These are phyloP conservation scores for Cephus cinctus DNA, from an alignment of 1,140 invertebrate genomes.

Conservation along the genomic window DNA sequence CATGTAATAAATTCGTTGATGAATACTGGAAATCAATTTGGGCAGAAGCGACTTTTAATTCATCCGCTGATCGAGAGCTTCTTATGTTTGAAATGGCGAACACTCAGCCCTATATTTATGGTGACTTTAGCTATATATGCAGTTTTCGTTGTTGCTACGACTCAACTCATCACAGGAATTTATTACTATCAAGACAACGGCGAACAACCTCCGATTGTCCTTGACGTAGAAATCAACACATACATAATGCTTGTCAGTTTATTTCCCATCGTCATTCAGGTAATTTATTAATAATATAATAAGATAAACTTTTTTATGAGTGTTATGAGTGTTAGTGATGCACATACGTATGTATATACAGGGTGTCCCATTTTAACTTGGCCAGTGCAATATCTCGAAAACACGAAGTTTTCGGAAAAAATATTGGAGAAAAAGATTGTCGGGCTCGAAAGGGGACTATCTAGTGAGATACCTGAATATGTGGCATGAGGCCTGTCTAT, in stretches of 20 bases:
- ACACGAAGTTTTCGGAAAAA: too few species aligned
- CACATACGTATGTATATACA: too few species aligned
- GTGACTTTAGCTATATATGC: conserved; percentile 53
- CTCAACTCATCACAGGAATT: conserved; percentile 44
- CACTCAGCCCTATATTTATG: conserved; percentile 54
- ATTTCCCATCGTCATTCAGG: conserved; percentile 43
- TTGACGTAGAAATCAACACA: conserved; percentile 36
- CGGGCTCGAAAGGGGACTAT: too few species aligned
- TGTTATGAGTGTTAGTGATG: too few species aligned
- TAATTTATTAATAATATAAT: too few species aligned
- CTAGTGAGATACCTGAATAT: too few species aligned
- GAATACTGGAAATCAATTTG: conserved; percentile 51
- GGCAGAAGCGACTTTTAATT: conserved; percentile 53
- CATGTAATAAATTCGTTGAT: conserved; percentile 56
- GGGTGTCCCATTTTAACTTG: too few species aligned
- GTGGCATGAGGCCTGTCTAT: too few species aligned
- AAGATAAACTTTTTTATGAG: too few species aligned
- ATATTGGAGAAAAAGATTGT: too few species aligned
- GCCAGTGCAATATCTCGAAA: too few species aligned
- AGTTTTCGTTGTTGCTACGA: conserved; percentile 50
- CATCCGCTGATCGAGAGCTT: conserved; percentile 60
- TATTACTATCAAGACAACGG: conserved; percentile 48
- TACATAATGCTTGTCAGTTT: conserved; percentile 43
- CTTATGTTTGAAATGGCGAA: conserved; percentile 60
- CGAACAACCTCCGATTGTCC: conserved; percentile 27